phyloP scores from a whole-genome alignment of 2,797 vertebrate species.

The Craterocephalus amniculus region DNA sequence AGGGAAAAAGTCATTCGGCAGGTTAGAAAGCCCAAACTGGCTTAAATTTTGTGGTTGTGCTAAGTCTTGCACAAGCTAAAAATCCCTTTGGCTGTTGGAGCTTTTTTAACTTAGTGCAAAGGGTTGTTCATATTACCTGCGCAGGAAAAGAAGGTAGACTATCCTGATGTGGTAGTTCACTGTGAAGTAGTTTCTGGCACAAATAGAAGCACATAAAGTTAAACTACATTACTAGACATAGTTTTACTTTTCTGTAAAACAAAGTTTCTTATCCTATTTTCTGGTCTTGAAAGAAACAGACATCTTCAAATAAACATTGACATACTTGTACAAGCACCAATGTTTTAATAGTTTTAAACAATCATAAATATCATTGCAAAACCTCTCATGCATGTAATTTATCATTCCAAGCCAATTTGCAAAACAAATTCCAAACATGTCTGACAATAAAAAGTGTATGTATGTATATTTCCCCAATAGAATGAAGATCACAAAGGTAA shows the following conservation, averaged over 20 bases:
- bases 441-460: too few species aligned
- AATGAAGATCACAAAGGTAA: too few species aligned
- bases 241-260: conserved; percentile 38
- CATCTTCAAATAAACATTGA: neutral
- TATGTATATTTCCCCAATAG: too few species aligned
- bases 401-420: too few species aligned
- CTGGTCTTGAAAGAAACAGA: neutral
- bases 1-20: conserved; percentile 53
- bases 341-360: neutral
- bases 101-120: conserved; percentile 12
- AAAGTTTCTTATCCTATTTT: conserved; percentile 4
- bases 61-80: conserved; percentile 39
- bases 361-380: too few species aligned
- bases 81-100: conserved; percentile 26
- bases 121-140: neutral
- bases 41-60: conserved; percentile 57
- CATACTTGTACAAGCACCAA: neutral
- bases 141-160: neutral
- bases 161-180: neutral
- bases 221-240: neutral
- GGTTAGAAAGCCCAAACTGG: conserved; percentile 62
- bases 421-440: too few species aligned
- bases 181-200: neutral
- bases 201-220: neutral
- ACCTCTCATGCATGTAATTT: too few species aligned